A percentile compares a stretch with the other conserved stretches of the same genome.
These are phyloP conservation scores for Salvelinus alpinus DNA, from an alignment of 2,113 vertebrate genomes.

Conservation along the genomic window DNA sequence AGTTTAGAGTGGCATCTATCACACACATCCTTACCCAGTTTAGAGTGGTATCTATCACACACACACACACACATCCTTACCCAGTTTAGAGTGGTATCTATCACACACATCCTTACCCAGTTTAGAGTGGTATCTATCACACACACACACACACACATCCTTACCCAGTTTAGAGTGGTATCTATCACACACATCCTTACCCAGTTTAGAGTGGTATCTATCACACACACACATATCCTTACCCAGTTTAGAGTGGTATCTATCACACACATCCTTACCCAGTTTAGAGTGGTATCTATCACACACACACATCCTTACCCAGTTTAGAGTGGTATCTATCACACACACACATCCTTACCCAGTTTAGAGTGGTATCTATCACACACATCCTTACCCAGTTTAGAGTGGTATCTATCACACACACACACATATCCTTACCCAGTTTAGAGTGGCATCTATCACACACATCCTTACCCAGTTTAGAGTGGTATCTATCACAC, in stretches of 20 bases:
- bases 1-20: no score
- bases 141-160: no score
- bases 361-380: slow-evolving; percentile 82
- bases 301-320: slow-evolving; percentile 76
- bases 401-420: slow-evolving; percentile 74
- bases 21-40: slow-evolving; percentile 83
- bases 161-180: no score
- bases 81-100: slow-evolving; percentile 87
- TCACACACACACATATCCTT: no score
- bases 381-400: slow-evolving; percentile 83
- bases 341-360: slow-evolving; percentile 80
- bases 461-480: slow-evolving; percentile 83
- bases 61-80: slow-evolving; percentile 78
- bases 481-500: slow-evolving; percentile 74
- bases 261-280: not conserved
- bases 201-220: no score
- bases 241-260: no score
- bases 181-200: no score
- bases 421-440: slow-evolving; percentile 85
- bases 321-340: slow-evolving; percentile 82
- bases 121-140: no score
- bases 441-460: slow-evolving; percentile 86
- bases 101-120: no score
- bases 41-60: slow-evolving; percentile 77
- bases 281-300: no score